Conservation (phyloP, 1,140 invertebrate genomes). For the Bilobella aurantiaca region DNA sequence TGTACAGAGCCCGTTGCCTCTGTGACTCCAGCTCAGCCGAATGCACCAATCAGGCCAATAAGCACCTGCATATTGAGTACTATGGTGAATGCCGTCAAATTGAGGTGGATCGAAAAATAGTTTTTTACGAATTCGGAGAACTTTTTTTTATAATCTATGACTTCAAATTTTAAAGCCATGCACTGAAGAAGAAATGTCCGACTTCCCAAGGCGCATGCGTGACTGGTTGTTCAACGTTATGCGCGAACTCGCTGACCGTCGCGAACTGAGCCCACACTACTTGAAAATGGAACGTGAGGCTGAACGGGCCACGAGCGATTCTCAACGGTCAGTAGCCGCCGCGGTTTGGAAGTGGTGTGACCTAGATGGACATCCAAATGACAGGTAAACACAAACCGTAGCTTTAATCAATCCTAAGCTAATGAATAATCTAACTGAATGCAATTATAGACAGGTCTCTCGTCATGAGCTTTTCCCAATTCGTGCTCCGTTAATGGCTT, state of each 20-base stretch:
- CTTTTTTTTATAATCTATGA: background rate
- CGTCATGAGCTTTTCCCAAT: constrained; percentile 91
- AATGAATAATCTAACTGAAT: background rate
- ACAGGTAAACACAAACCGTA: constrained; percentile 8
- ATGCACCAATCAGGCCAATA: constrained; percentile 61
- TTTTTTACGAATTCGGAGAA: background rate
- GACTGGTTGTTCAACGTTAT: constrained; percentile 96
- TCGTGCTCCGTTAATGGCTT: constrained; percentile 74
- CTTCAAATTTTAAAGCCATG: constrained; percentile 50
- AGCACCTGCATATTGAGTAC: constrained; percentile 86
- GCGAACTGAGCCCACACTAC: constrained; percentile 73
- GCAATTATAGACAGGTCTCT: constrained; percentile 56
- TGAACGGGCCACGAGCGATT: constrained; percentile 59
- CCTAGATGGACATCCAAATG: constrained; percentile 52
- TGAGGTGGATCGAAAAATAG: constrained; percentile 46
- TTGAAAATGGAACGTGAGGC: constrained; percentile 77
- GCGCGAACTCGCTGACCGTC: constrained; percentile 80
- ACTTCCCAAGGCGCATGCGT: constrained; percentile 86
- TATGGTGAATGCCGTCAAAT: constrained; percentile 72
- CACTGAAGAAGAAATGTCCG: constrained; percentile 67
- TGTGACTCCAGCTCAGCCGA: constrained; percentile 64
- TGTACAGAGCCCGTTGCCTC: constrained; percentile 78
- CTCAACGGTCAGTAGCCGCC: constrained; percentile 73
- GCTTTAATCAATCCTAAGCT: background rate
- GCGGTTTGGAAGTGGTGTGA: constrained; percentile 97